Percentiles rank a stretch among this genome's conserved stretches.
phyloP scores from a whole-genome alignment of 2,797 vertebrate genomes.

The Scomberomorus guttatus region DNA sequence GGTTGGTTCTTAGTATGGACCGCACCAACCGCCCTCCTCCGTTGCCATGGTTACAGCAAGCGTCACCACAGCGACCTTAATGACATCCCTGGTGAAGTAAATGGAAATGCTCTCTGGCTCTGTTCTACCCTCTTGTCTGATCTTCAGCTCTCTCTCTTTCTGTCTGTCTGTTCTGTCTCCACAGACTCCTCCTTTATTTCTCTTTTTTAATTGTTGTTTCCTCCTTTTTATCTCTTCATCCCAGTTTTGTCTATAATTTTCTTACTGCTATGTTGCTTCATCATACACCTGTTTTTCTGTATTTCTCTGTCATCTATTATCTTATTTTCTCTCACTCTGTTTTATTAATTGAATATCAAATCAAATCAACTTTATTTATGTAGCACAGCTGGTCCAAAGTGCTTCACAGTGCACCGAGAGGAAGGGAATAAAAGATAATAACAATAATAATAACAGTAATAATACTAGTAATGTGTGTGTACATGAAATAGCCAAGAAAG shows the following conservation, averaged over 20 bases:
- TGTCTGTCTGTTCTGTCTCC: no score
- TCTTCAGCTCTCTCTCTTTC: not conserved
- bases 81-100: constrained; percentile 44
- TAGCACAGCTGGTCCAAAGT: no score
- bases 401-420: no score
- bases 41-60: constrained; percentile 59
- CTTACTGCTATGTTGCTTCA: not conserved
- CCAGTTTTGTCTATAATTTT: not conserved
- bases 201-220: not conserved
- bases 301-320: no score
- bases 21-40: not conserved
- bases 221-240: not conserved
- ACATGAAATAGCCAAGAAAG: no score
- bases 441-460: no score
- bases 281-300: no score
- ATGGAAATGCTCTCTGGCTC: constrained; percentile 37
- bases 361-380: no score
- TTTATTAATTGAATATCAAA: no score
- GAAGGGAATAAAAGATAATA: no score
- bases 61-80: constrained; percentile 55
- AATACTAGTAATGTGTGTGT: no score
- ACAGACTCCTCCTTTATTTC: not conserved
- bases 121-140: constrained; percentile 16
- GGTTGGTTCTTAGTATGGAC: constrained; percentile 30
- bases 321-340: no score